Evolutionary conservation across 2,113 vertebrate species (phyloP), one percentile per base, ranked within the genome.

Genomic region (Smithornis capensis): DNA sequence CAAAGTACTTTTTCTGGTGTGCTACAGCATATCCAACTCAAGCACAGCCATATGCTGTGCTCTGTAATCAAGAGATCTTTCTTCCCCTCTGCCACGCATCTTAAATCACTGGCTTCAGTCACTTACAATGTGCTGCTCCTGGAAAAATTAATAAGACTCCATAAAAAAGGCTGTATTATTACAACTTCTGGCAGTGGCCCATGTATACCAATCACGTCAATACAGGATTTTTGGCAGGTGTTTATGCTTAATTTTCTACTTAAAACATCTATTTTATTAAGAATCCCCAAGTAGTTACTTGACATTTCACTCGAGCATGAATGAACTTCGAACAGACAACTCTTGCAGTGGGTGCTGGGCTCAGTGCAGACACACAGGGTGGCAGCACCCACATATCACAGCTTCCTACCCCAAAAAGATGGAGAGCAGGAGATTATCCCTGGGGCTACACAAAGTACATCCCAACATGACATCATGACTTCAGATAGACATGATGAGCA

Each of bases 211-310:
- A 29, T 85, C 69, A 85, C 27, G 33, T 69, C 87, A 38, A 68
- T 14, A 56, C 37, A 82, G 40, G 59, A 68, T 47, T 94, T 94
- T 87, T 84, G 84, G 77, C 91, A 89, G 57, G 44, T 71, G 75
- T 94, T 92, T 94, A 71, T 37, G 17, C 65, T 82, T 82, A 50
- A 53, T 89, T 94, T 92, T 76, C 25, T 56, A 57, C 57, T 82
- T 82, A 89, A 92, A 92, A 57, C 79, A 28, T 14, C 28, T 79
- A 35, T 84, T 95, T 82, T 75, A 87, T 71, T 56, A 92, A 76
- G 53, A 94, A 90, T 19, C 27, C 8, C 3, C 62, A 57, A 27
- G 37, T n/a, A 89, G 74, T 35, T 64, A 7, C 44, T 84, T 71
- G 77, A 44, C 83, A 42, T 62, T 91, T 78, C 62, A 65, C 62